Evolutionary conservation across 2,797 vertebrate species (phyloP).

Genomic region (Rhabdomys pumilio): DNA sequence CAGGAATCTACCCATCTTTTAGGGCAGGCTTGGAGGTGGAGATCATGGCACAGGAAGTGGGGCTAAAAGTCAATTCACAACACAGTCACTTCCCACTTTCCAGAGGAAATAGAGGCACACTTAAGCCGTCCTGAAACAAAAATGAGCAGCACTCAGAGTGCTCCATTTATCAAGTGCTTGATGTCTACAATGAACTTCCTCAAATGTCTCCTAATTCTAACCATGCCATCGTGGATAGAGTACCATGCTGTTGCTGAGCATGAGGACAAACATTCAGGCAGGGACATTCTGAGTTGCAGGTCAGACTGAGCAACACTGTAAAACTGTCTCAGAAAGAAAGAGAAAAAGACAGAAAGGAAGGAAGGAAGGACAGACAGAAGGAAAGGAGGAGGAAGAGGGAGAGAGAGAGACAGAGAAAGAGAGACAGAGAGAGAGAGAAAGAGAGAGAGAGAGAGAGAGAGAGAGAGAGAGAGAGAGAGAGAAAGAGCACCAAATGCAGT

Average conservation of each 20-base stretch:
- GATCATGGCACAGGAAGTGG: not conserved
- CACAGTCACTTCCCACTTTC: slow-evolving; percentile 3
- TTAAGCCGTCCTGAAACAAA: slow-evolving; percentile 25
- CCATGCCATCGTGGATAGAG: not conserved
- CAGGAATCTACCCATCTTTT: not conserved
- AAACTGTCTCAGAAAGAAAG: not conserved
- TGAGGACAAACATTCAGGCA: not conserved
- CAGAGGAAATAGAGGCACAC: slow-evolving; percentile 30
- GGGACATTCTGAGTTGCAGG: not conserved
- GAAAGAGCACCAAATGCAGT: not conserved
- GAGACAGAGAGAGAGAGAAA: not conserved
- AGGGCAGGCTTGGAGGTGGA: not conserved
- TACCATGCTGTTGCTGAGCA: not conserved
- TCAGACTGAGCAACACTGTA: not conserved
- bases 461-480: not conserved
- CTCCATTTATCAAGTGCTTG: slow-evolving; percentile 47
- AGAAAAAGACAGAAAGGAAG: not conserved
- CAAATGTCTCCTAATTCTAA: slow-evolving; percentile 27
- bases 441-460: not conserved
- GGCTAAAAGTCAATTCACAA: not conserved
- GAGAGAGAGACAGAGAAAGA: not conserved
- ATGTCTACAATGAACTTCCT: not conserved
- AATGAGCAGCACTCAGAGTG: not conserved
- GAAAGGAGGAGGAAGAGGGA: not conserved
- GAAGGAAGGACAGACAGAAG: not conserved